Conservation (phyloP, 2,888 invertebrate genomes). For the Lucinisca nassula region DNA sequence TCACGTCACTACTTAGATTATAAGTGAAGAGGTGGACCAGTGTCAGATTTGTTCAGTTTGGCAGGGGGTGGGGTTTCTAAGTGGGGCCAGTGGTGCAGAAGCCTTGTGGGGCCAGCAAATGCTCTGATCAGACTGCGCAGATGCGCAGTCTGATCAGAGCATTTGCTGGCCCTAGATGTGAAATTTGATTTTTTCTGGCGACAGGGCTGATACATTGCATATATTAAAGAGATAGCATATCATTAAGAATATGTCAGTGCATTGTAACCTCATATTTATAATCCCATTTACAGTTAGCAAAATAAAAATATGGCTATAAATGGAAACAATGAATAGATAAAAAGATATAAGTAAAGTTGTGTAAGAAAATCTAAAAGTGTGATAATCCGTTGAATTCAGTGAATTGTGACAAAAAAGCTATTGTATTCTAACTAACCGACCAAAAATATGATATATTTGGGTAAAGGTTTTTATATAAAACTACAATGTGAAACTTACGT, state of each 20-base stretch:
- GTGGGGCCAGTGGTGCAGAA: too few species aligned
- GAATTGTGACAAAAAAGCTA: constrained; percentile 7
- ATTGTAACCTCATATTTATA: neutral
- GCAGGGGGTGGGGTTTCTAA: too few species aligned
- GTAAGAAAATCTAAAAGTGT: neutral
- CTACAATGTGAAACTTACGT: neutral
- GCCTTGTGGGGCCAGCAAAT: too few species aligned
- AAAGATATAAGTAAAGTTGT: neutral
- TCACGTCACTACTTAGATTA: too few species aligned
- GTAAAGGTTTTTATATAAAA: neutral
- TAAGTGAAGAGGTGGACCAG: too few species aligned
- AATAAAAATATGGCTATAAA: neutral
- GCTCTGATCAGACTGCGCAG: too few species aligned
- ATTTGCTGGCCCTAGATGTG: too few species aligned
- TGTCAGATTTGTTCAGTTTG: too few species aligned
- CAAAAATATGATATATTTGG: neutral
- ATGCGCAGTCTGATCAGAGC: too few species aligned
- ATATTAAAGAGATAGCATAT: neutral
- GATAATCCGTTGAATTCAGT: neutral
- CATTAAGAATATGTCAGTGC: neutral
- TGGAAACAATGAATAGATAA: neutral
- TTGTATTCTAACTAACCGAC: neutral
- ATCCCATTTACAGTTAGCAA: neutral
- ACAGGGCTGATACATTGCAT: too few species aligned
- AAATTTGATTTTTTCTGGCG: too few species aligned